A percentile compares a stretch with the other conserved stretches of the same genome.
Conservation (phyloP, 2,113 vertebrate species). For the Anolis carolinensis region DNA sequence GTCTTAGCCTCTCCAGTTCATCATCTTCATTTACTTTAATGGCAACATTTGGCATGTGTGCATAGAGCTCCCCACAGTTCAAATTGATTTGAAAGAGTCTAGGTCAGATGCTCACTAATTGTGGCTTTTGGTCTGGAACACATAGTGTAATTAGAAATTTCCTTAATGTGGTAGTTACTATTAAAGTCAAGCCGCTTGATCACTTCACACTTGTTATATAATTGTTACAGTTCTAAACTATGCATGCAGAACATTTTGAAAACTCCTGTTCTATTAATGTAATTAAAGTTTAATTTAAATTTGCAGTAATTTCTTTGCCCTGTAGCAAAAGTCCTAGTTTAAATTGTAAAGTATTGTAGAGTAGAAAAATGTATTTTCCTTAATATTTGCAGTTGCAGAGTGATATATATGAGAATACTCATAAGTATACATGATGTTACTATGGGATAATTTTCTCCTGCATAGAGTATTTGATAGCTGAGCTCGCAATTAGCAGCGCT, state of each 20-base stretch:
- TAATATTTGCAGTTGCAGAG: neutral
- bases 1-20: neutral
- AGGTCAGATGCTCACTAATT: slow-evolving; percentile 55
- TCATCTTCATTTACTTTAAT: slow-evolving; percentile 28
- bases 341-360: slow-evolving; percentile 39
- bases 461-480: neutral
- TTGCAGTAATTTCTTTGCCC: slow-evolving; percentile 39
- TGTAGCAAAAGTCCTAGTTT: slow-evolving; percentile 42
- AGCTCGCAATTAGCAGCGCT: neutral
- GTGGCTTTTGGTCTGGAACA: slow-evolving; percentile 63
- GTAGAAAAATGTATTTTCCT: neutral
- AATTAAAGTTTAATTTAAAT: slow-evolving; percentile 67
- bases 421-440: slow-evolving; percentile 15
- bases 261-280: slow-evolving; percentile 64
- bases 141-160: slow-evolving; percentile 61
- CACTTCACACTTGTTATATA: slow-evolving; percentile 53
- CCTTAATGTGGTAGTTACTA: slow-evolving; percentile 62
- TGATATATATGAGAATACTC: neutral
- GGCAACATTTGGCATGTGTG: slow-evolving; percentile 35
- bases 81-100: slow-evolving; percentile 55
- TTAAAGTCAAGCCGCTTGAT: slow-evolving; percentile 55
- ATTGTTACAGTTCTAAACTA: slow-evolving; percentile 58
- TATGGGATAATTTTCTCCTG: neutral
- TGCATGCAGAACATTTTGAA: slow-evolving; percentile 61
- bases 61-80: slow-evolving; percentile 44